phyloP scores from a whole-genome alignment of 2,888 invertebrate genomes.

The Phortica magna region DNA sequence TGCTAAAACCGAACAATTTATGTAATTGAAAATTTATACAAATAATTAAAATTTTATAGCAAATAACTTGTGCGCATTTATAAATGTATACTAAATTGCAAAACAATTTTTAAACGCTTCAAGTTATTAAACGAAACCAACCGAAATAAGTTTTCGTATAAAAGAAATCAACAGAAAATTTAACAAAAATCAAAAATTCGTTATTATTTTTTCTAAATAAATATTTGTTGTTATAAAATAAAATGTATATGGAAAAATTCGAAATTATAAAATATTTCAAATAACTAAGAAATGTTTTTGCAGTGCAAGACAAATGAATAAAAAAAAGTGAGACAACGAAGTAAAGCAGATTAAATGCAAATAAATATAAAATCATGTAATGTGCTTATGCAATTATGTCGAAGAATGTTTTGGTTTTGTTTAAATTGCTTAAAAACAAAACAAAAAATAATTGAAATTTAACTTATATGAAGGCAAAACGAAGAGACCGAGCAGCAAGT shows the following conservation, averaged over 20 bases:
- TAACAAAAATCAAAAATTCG: neutral
- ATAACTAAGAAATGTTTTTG: neutral
- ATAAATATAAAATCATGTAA: conserved; percentile 4
- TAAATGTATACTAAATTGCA: neutral
- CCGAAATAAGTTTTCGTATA: neutral
- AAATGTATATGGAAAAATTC: too few species aligned
- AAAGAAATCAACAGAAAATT: neutral
- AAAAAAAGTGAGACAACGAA: neutral
- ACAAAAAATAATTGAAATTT: neutral
- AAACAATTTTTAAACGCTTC: neutral
- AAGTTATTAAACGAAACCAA: neutral
- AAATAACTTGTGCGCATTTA: neutral
- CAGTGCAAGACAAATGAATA: neutral
- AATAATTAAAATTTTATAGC: neutral
- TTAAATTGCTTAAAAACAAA: neutral
- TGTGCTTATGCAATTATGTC: neutral
- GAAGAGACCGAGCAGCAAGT: neutral
- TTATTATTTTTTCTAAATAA: neutral
- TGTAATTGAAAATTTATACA: neutral
- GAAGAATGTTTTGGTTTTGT: neutral
- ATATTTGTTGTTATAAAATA: too few species aligned
- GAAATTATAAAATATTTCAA: neutral
- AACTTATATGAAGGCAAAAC: neutral
- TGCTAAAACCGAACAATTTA: neutral
- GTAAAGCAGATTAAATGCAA: neutral